Evolutionary conservation across 1,140 invertebrate genomes (phyloP), one percentile per base, ranked within the genome.

Genomic region (Acromyrmex echinatior): DNA sequence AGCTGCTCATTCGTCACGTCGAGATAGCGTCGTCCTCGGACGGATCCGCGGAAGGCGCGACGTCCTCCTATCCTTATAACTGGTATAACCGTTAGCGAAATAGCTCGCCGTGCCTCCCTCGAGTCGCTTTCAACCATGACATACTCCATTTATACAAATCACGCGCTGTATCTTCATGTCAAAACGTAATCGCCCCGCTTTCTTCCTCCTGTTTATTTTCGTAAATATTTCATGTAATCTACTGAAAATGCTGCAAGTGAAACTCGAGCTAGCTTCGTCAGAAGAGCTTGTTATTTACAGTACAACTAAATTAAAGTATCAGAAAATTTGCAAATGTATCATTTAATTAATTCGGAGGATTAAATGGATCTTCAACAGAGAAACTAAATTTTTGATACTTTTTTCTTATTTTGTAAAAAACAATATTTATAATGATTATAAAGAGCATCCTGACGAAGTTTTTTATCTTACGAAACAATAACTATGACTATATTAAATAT

Each of bases 121-220:
- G 51, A 63, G 63, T 86, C 68, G 45, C 76, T 66, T 76, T 39
- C 58, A 60, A 49, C 66, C 62, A 4, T 56, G 21, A 45, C 68
- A 76, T 60, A 76, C 53, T 86, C 86, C 88, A 93, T 92, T 93
- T 93, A 93, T 93, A 92, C 87, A 88, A 92, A 91, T 92, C 88
- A 89, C 76, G 82, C 85, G 68, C 56, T 77, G 71, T 28, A 49
- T 62, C 25, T 51, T 51, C 56, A 53, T 62, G 65, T 89, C 70
- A 85, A 88, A 90, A 84, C 53, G 85, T 70, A 60, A 80, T 60
- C 39, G 53, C 35, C 16, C n/a, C 35, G 51, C 21, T 56, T 68
- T 28, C 35, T 62, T 63, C 51, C 49, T 35, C 49, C 25, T 14
- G 65, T 39, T 62, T 31, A 74, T 56, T 81, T 81, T 66, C 16